These are phyloP conservation scores for Tyrannus savana DNA, from an alignment of 2,113 vertebrate species.

Conservation along the genomic window DNA sequence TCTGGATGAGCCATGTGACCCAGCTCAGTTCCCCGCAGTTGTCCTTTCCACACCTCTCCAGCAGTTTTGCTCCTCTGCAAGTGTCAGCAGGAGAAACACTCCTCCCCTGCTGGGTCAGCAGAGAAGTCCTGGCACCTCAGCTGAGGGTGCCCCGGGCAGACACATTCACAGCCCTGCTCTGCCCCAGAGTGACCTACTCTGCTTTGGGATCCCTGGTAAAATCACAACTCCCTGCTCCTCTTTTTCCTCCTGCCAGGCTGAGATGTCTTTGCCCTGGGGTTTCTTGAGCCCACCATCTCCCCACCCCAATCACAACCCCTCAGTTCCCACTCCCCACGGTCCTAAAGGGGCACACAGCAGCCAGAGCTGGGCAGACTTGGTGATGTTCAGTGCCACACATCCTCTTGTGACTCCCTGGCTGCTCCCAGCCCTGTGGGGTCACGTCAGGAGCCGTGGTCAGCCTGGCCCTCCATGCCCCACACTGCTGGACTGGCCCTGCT, in stretches of 20 bases:
- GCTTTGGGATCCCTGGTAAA: background rate
- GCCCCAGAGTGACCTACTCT: background rate
- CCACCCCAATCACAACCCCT: background rate
- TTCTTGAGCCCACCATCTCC: background rate
- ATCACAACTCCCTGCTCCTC: background rate
- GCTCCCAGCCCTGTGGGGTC: background rate
- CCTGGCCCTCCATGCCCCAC: background rate
- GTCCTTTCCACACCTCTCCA: background rate
- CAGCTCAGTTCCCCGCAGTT: background rate
- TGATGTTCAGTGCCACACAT: background rate
- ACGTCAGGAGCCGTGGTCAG: background rate
- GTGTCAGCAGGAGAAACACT: background rate
- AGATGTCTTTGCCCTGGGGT: background rate
- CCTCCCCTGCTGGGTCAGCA: background rate
- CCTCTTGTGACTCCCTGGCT: background rate
- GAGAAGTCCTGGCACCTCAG: background rate
- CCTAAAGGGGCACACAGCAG: accelerated
- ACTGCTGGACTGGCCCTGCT: accelerated
- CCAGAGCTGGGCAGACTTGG: background rate
- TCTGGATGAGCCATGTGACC: background rate
- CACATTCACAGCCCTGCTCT: background rate
- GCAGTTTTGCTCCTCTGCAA: background rate
- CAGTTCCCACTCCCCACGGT: background rate
- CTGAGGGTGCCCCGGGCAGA: background rate
- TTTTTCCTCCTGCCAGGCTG: background rate